Base-by-base conservation (phyloP, 2,888 invertebrate species). In the Agrotis segetum region DNA sequence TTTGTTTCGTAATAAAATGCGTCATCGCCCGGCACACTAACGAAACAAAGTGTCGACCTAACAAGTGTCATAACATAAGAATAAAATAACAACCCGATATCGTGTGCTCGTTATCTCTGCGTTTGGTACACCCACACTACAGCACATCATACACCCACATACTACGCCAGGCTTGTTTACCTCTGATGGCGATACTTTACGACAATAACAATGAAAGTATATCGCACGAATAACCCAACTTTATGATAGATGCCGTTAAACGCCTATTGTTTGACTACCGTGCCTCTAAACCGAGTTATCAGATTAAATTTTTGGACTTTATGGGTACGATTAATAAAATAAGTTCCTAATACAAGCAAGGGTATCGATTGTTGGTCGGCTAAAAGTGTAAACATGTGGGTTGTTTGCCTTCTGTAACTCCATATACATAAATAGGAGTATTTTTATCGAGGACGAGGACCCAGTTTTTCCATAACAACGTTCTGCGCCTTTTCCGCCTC, bases 61-160 rank as follows among this genome's bases (percentile, higher is more conserved):
- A 93, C 92, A 91, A 93, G 90, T 87, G 82, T 88, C 87, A 87
- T 90, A 88, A 87, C 87, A 87, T 90, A 87, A 87, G 87, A 87
- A 92, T 91, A 89, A 92, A 91, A 91, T 91, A 92, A 92, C 89
- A 90, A 88, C 83, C 88, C 85, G 86, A 87, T 90, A 88, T 88
- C 80, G 84, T 78, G 82, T 82, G 88, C 92, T 93, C 90, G 93
- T 93, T 93, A 93, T 92, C 88, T 89, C 85, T 77, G 74, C 84
- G 83, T 88, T 88, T 89, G 83, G 86, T 87, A 87, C 85, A 86
- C 78, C 60, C 79, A 66, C 87, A 86, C 83, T 86, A 85, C 68
- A 64, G 56, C 47, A 58, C 29, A 49, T 46, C 46, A 58, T 40
- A 63, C 17, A n/a, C 52, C 56, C 65, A 66, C 55, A 74, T 70